Percentiles rank a stretch among this genome's conserved stretches.
phyloP scores from a whole-genome alignment of 2,113 vertebrate genomes.

The Eretmochelys imbricata region DNA sequence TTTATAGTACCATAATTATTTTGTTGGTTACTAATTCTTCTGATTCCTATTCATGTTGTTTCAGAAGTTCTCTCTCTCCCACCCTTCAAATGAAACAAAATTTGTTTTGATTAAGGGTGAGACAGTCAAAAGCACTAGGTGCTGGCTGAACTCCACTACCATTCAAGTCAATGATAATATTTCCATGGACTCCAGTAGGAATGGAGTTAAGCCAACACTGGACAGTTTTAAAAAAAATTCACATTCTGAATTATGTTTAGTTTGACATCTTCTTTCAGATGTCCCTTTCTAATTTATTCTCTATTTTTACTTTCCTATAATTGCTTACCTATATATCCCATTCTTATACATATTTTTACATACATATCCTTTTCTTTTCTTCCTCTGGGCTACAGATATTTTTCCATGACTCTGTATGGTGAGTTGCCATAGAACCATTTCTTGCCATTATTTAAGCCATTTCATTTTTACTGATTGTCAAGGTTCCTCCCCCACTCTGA shows the following conservation, averaged over 20 bases:
- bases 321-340: no score
- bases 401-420: neutral
- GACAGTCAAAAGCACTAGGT: neutral
- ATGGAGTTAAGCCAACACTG: neutral
- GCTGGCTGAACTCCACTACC: neutral
- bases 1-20: neutral
- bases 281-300: no score
- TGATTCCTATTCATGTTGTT: neutral
- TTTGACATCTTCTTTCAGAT: rapidly evolving
- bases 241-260: neutral
- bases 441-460: neutral
- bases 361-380: neutral
- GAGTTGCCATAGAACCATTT: neutral
- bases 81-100: neutral
- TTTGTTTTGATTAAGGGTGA: neutral
- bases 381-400: neutral
- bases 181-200: neutral
- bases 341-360: no score
- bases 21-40: neutral
- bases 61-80: neutral
- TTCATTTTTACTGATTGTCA: neutral
- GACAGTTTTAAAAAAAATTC: neutral
- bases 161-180: neutral
- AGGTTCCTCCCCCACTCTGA: no score
- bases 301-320: no score